A percentile compares a stretch with the other conserved stretches of the same genome.
These are phyloP conservation scores for Calameuta idolon DNA, from an alignment of 2,888 invertebrate genomes.

Conservation along the genomic window DNA sequence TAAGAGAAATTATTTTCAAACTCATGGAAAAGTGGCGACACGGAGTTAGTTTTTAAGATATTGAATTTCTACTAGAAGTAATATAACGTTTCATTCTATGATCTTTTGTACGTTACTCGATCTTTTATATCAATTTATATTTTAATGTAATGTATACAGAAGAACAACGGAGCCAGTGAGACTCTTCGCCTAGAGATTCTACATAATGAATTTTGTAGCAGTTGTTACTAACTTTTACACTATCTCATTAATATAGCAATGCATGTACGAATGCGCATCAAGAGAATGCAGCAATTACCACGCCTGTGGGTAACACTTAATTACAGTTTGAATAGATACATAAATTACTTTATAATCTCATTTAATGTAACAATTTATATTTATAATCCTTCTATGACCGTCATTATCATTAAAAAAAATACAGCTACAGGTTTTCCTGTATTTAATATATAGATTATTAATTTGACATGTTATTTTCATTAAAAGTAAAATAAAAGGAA, in stretches of 20 bases:
- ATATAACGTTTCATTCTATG: not conserved
- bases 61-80: not conserved
- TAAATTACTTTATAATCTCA: not conserved
- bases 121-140: not conserved
- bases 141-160: not conserved
- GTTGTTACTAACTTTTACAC: not conserved
- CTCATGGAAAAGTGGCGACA: not conserved
- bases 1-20: not conserved
- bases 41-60: not conserved
- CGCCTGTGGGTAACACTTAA: not conserved
- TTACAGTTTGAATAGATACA: not conserved
- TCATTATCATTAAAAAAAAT: not conserved
- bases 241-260: not conserved
- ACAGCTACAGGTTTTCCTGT: not conserved
- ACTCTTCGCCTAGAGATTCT: not conserved
- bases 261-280: not conserved
- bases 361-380: not conserved
- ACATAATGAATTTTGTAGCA: not conserved
- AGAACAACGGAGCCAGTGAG: not conserved
- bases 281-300: not conserved
- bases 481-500: not conserved
- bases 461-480: not conserved
- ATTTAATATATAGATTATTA: not conserved
- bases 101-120: not conserved
- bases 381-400: not conserved